A percentile compares a stretch with the other conserved stretches of the same genome.
Evolutionary conservation across 2,797 vertebrate genomes (phyloP).

Genomic region (Syncerus caffer): DNA sequence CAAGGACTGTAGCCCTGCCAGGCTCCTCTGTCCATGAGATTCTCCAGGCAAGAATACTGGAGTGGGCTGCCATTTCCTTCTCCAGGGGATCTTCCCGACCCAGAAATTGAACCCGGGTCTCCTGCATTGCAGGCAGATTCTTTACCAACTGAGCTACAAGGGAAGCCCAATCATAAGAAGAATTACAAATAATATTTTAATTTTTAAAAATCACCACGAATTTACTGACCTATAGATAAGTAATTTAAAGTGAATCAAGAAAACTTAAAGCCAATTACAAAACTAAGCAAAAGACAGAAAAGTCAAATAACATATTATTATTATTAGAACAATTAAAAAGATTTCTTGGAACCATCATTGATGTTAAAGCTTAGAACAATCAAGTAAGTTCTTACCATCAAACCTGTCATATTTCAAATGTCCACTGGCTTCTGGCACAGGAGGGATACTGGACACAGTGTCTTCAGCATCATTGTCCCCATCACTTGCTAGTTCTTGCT

Average conservation of each 20-base stretch:
- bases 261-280: conserved; percentile 53
- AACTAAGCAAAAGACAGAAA: conserved; percentile 48
- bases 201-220: conserved; percentile 29
- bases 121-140: neutral
- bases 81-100: neutral
- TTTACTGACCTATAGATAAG: conserved; percentile 14
- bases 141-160: neutral
- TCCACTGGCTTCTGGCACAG: conserved; percentile 47
- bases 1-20: neutral
- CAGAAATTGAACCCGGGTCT: neutral
- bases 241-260: conserved; percentile 42
- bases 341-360: neutral
- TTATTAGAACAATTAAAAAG: conserved; percentile 43
- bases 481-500: conserved; percentile 83
- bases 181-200: conserved; percentile 53
- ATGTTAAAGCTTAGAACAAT: neutral
- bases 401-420: conserved; percentile 84
- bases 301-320: neutral
- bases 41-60: neutral
- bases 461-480: conserved; percentile 74
- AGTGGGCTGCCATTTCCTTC: neutral
- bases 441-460: conserved; percentile 50
- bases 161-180: neutral
- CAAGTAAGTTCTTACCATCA: conserved; percentile 86
- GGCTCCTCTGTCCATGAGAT: neutral